Percentiles rank a stretch among this genome's conserved stretches.
Evolutionary conservation across 2,797 vertebrate genomes (phyloP).

Genomic region (Falco cherrug): DNA sequence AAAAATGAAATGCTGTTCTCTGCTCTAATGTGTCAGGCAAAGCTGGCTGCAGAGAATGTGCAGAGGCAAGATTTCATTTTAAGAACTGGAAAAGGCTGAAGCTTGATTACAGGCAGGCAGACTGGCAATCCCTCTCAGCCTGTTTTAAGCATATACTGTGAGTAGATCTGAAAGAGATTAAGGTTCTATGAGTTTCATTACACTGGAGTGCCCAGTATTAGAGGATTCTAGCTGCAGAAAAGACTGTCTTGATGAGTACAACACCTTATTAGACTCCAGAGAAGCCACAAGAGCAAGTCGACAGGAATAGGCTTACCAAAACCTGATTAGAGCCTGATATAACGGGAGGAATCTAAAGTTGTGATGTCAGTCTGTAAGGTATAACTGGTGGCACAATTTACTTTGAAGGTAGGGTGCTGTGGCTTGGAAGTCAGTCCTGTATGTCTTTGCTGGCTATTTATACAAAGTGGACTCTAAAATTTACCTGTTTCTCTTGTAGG

Average conservation of each 20-base stretch:
- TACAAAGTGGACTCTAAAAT: background rate
- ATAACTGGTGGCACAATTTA: background rate
- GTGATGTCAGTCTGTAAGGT: background rate
- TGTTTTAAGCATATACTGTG: background rate
- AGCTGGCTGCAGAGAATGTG: background rate
- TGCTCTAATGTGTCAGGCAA: background rate
- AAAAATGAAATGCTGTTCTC: background rate
- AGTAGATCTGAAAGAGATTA: background rate
- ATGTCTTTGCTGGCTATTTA: background rate
- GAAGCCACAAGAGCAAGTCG: background rate
- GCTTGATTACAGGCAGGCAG: background rate
- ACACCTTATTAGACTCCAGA: background rate
- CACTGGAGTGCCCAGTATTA: background rate
- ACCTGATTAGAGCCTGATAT: background rate
- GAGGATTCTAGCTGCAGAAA: background rate
- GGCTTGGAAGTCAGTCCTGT: background rate
- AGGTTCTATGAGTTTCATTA: background rate
- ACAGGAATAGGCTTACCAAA: background rate
- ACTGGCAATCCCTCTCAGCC: background rate
- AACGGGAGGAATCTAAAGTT: background rate
- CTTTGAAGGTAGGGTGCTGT: background rate
- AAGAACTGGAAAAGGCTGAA: background rate
- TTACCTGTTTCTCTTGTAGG: background rate
- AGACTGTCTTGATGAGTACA: background rate
- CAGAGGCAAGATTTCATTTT: background rate